Base-by-base conservation (phyloP, 1,140 invertebrate genomes). In the Heterodera schachtii region DNA sequence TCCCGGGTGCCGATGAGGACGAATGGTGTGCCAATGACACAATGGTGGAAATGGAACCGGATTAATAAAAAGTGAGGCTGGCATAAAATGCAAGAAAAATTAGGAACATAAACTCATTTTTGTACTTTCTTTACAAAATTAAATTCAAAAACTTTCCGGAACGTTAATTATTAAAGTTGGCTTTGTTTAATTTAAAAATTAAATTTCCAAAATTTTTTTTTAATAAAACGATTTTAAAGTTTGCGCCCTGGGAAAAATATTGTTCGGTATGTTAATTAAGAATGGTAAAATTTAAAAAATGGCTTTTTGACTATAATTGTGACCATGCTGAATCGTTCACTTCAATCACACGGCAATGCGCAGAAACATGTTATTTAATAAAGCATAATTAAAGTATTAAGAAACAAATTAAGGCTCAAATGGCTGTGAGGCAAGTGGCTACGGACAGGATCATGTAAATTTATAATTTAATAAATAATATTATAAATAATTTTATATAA, bases 311-410 rank as follows among this genome's bases (percentile, higher is more conserved):
- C 79, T 19, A 79, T 43, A 44, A 80, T 80, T 16, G 57, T 76
- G 74, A 80, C 79, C 6, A 80, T 80, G 49, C 79, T 66, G 43
- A 76, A 21, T 80, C 79, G n/a, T 74, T 80, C 47, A 79, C 79
- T 3, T 80, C 79, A 31, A 80, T 80, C 44, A 80, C 52, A 46
- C 79, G 79, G 0, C 70, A 73, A 74, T 80, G 79, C 67, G n/a
- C 47, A 7, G 79, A 80, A 31, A 19, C 52, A 46, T 80, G 79
- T 67, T 31, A 0, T 31, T 31, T 31, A 31, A 31, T 31, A 31
- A 31, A 31, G 31, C 31, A 0, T 31, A 31, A 31, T 64, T 64
- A 64, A 60, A 60, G 3, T 16, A 60, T 64, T 64, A 19, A 64
- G 31, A 9, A 46, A 41, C 3, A 43, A 71, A 13, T 46, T 1